A percentile compares a stretch with the other conserved stretches of the same genome.
Conservation (phyloP, 30 jellyfish, hydroid and myxozoan species). For the Haliclystus octoradiatus region DNA sequence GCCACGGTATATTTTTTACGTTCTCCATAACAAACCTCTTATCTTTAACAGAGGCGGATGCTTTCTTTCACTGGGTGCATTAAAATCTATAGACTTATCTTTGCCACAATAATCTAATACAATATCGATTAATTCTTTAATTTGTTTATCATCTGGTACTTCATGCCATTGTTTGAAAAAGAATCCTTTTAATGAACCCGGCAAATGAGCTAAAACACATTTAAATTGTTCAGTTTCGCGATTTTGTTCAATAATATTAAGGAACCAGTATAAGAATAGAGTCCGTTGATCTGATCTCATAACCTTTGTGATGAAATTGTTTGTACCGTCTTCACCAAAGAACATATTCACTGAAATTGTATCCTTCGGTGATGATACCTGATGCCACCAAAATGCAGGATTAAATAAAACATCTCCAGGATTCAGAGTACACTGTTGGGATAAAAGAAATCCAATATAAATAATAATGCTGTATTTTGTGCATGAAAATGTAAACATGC, state of each 20-base stretch:
- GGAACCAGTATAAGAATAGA: conserved; percentile 77
- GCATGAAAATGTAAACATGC: too few relatives aligned
- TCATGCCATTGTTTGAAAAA: conserved; percentile 96
- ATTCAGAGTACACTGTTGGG: conserved; percentile 76
- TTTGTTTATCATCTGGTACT: conserved; percentile 60
- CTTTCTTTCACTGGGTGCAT: conserved; percentile 2
- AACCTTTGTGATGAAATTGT: conserved; percentile 52
- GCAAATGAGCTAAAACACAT: conserved; percentile 54
- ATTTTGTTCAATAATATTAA: conserved; percentile 83
- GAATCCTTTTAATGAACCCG: conserved; percentile 39
- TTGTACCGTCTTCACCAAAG: conserved; percentile 88
- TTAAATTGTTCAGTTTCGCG: conserved; percentile 47
- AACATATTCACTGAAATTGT: conserved; percentile 89
- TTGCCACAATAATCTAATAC: conserved; percentile 47
- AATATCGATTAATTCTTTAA: conserved; percentile 26
- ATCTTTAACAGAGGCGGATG: conserved; percentile 89
- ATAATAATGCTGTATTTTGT: too few relatives aligned
- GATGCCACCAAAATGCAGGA: conserved; percentile 99
- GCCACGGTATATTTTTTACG: too few relatives aligned
- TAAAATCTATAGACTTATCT: conserved; percentile 26
- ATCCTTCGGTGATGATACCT: conserved; percentile 66
- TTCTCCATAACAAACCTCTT: conserved; percentile 92
- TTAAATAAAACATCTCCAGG: conserved; percentile 85
- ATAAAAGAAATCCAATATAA: too few relatives aligned
- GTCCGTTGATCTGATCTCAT: conserved; percentile 82